Evolutionary conservation across 2,888 invertebrate genomes (phyloP).

Genomic region (Prosopocoilus inquinatus): DNA sequence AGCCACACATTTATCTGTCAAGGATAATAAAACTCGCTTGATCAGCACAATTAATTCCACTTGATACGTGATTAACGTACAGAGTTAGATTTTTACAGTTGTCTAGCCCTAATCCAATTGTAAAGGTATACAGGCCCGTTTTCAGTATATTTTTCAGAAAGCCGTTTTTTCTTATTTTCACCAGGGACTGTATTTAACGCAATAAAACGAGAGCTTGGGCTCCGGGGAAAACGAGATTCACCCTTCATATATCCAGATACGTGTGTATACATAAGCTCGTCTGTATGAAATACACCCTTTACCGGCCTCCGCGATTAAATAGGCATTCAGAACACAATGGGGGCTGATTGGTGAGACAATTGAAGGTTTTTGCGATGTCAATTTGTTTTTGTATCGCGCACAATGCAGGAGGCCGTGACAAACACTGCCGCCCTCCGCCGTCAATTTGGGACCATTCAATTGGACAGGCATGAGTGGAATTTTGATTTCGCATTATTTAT

Average conservation of each 20-base stretch:
- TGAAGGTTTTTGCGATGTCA: conserved; percentile 51
- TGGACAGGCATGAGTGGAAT: conserved; percentile 46
- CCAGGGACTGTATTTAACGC: too few species aligned
- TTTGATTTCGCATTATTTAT: conserved; percentile 48
- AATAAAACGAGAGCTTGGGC: too few species aligned
- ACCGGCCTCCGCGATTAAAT: conserved; percentile 44
- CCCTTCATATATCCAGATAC: conserved; percentile 8
- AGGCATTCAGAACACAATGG: conserved; percentile 48
- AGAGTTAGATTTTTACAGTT: too few species aligned
- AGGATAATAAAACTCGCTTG: too few species aligned
- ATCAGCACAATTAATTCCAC: too few species aligned
- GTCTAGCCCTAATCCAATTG: too few species aligned
- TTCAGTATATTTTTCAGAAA: too few species aligned
- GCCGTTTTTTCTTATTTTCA: too few species aligned
- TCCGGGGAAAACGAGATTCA: conserved; percentile 13
- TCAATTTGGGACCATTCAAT: conserved; percentile 50
- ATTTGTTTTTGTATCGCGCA: conserved; percentile 50
- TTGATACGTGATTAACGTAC: too few species aligned
- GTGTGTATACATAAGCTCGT: conserved; percentile 21
- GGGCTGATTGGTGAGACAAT: conserved; percentile 53
- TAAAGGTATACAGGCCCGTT: too few species aligned
- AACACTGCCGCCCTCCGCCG: conserved; percentile 44
- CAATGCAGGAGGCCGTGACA: conserved; percentile 48
- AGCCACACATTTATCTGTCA: too few species aligned
- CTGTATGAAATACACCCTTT: conserved; percentile 39